Base-by-base conservation (phyloP, 1,140 invertebrate species). In the Sitophilus oryzae region DNA sequence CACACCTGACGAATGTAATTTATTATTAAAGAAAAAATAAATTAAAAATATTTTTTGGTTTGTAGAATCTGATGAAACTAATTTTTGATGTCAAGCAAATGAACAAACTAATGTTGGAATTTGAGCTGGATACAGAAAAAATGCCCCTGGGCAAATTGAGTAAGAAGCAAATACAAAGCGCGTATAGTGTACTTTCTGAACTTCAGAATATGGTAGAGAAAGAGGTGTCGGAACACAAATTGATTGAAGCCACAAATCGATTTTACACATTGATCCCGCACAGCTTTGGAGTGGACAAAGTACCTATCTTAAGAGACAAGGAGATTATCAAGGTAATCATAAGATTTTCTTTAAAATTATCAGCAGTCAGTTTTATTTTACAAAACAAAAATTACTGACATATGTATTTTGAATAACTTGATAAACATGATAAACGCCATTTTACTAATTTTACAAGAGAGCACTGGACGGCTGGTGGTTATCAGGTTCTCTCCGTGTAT, bases 81-180 rank as follows among this genome's bases (percentile, higher is more conserved):
- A 89, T 99, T 44, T 98, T 98, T 73, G 89, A 98, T 74, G 80
- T 96, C 2, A 81, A 92, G 41, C 76, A 75, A 6, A 98, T 98
- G 94, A 94, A 95, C 63, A 84, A 86, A 71, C 84, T 89, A 2
- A 85, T 98, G 82, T 66, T 91, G 60, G 93, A 98, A 70, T 97
- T 96, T 80, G 93, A 98, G 73, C 80, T 98, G 62, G 95, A 98
- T 75, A 80, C 91, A 60, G 91, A 95, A 44, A 97, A 98, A 75
- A 96, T 98, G 94, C 96, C 96, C 0, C 74, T 98, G 1, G 69
- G 95, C 38, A 98, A 98, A 76, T 70, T 99, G 0, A 97, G 94
- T 9, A 85, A 88, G 65, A 85, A 85, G 55, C 94, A 98, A 75
- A 86, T 99, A 30, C 81, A 89, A 65, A 76, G 82, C 41, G 95